Percentiles rank a stretch among this genome's conserved stretches.
These are phyloP conservation scores for Germaria angustata DNA, from an alignment of 2,888 invertebrate species.

Conservation along the genomic window DNA sequence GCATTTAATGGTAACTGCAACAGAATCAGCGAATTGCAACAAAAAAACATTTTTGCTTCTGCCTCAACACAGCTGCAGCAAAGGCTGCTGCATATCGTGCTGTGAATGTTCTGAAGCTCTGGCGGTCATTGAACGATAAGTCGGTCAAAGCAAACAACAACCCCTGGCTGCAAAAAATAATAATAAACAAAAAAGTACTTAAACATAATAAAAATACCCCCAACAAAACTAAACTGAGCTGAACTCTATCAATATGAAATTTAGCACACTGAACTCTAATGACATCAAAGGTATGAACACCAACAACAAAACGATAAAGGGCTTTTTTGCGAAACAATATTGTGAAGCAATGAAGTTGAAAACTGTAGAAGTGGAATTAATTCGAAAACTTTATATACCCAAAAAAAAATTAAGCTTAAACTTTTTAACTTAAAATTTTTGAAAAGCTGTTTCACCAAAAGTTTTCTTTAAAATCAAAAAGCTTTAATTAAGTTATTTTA, in stretches of 20 bases:
- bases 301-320: conserved; percentile 25
- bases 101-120: conserved; percentile 67
- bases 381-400: neutral
- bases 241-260: conserved; percentile 66
- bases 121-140: conserved; percentile 73
- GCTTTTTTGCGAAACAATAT: neutral
- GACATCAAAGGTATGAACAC: conserved; percentile 57
- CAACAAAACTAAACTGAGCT: conserved; percentile 55
- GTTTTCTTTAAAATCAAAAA: neutral
- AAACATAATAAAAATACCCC: conserved; percentile 26
- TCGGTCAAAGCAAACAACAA: conserved; percentile 80
- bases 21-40: neutral
- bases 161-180: conserved; percentile 75
- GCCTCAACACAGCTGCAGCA: conserved; percentile 33
- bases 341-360: neutral
- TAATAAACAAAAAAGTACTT: conserved; percentile 57
- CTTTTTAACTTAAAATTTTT: neutral
- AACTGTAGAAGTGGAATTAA: neutral
- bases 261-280: conserved; percentile 69
- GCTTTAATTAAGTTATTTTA: no score
- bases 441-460: neutral
- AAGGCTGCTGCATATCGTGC: conserved; percentile 35
- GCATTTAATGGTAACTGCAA: conserved; percentile 22
- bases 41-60: neutral
- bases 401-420: no score